A percentile compares a stretch with the other conserved stretches of the same genome.
Evolutionary conservation across 2,888 invertebrate genomes (phyloP).

Genomic region (Lepidocyrtinus sp.): DNA sequence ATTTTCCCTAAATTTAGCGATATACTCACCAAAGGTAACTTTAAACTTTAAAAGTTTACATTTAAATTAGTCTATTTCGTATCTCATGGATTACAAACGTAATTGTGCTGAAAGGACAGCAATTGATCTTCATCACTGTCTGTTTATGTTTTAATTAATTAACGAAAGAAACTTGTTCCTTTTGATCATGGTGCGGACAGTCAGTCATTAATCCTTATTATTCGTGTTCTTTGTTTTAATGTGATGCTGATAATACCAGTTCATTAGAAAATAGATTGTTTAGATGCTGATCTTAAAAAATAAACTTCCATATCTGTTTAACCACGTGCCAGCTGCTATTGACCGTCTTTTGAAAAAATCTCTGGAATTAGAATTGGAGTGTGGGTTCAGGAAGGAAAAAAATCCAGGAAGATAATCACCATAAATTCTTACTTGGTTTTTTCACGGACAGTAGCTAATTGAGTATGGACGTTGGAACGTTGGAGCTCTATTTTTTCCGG

Average conservation of each 20-base stretch:
- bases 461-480: too few species aligned
- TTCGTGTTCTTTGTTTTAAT: background rate
- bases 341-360: background rate
- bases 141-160: slow-evolving; percentile 7
- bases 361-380: background rate
- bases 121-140: background rate
- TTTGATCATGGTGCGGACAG: background rate
- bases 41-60: slow-evolving; percentile 5
- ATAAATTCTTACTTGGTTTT: background rate
- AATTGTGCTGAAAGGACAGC: background rate
- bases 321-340: background rate
- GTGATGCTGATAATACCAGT: background rate
- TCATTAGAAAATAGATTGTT: background rate
- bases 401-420: background rate
- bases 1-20: background rate
- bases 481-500: too few species aligned
- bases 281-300: background rate
- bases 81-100: too few species aligned
- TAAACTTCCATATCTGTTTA: background rate
- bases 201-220: background rate
- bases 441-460: background rate
- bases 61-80: too few species aligned
- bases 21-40: background rate
- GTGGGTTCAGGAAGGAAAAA: background rate
- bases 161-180: background rate